Conservation (phyloP, 2,888 invertebrate genomes). For the Phaonia tiefii region DNA sequence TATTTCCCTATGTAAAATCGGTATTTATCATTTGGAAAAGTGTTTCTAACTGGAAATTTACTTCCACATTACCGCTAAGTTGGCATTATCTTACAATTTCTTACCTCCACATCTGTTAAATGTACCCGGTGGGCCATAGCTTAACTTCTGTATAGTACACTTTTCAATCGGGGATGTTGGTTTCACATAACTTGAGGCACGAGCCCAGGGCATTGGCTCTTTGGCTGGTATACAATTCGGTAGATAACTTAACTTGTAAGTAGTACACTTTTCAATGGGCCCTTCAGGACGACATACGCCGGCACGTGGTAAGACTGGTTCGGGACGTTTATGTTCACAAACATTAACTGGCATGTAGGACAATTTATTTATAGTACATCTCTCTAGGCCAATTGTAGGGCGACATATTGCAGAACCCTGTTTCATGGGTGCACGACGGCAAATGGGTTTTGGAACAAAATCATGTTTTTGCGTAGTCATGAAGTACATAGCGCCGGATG, state of each 20-base stretch:
- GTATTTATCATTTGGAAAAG: too few species aligned
- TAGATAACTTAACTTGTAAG: conserved; percentile 83
- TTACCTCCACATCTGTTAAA: conserved; percentile 76
- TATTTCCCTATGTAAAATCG: neutral
- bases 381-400: conserved; percentile 75
- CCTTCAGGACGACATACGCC: conserved; percentile 74
- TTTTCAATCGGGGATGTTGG: conserved; percentile 77
- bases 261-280: conserved; percentile 80
- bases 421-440: conserved; percentile 73
- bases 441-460: conserved; percentile 85
- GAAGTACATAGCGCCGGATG: conserved; percentile 86
- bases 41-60: too few species aligned
- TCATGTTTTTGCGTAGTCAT: conserved; percentile 88
- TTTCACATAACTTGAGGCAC: conserved; percentile 72
- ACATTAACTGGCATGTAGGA: conserved; percentile 79
- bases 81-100: conserved; percentile 44
- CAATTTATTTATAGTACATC: conserved; percentile 77
- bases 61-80: too few species aligned
- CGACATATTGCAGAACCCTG: conserved; percentile 74
- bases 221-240: conserved; percentile 80
- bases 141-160: conserved; percentile 84
- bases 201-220: conserved; percentile 77
- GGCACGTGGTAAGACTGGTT: conserved; percentile 74
- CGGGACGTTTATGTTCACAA: conserved; percentile 71
- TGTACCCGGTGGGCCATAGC: conserved; percentile 83